Evolutionary conservation across 2,113 vertebrate species (phyloP).

Genomic region (Ivindomyrus marchei): DNA sequence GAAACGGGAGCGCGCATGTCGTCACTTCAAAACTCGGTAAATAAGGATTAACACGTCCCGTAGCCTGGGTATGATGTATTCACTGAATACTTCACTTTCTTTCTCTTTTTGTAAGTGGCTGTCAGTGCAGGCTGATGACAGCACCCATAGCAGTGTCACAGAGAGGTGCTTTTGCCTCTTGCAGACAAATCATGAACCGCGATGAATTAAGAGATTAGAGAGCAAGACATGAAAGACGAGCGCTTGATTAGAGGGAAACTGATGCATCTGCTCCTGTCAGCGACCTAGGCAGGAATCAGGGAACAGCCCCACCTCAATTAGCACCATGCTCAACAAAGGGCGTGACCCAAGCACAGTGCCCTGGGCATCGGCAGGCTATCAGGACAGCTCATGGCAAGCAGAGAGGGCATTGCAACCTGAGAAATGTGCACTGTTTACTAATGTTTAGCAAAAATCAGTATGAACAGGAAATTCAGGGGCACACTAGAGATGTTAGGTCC

Average conservation of each 20-base stretch:
- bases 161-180: background rate
- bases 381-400: background rate
- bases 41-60: background rate
- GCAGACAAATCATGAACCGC: background rate
- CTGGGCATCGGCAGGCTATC: background rate
- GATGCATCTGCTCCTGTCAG: background rate
- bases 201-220: background rate
- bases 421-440: background rate
- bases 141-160: background rate
- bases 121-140: background rate
- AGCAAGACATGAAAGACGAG: background rate
- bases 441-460: background rate
- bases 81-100: background rate
- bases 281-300: background rate
- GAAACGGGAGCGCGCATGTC: too few relatives aligned
- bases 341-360: background rate
- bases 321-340: background rate
- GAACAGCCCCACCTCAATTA: background rate
- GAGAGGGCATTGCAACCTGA: background rate
- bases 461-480: background rate
- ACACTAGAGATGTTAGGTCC: background rate
- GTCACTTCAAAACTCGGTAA: too few relatives aligned
- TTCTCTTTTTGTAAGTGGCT: background rate
- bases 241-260: background rate
- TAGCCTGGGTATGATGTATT: background rate